Conservation (phyloP, 2,888 invertebrate genomes). For the Brachypalpus laphriformis region DNA sequence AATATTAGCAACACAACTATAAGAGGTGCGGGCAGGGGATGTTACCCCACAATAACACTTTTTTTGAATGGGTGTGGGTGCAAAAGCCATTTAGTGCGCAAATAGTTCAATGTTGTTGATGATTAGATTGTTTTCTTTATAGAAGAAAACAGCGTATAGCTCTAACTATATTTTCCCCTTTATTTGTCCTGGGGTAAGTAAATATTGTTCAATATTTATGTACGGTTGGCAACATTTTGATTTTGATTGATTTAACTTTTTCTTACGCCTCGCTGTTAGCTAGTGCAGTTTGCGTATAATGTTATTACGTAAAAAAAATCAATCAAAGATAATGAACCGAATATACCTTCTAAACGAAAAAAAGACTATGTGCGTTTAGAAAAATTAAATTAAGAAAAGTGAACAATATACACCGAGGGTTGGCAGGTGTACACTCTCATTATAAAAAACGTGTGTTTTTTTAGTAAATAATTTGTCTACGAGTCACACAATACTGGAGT, state of each 20-base stretch:
- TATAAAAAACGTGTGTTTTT: too few species aligned
- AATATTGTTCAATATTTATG: neutral
- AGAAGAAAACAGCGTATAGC: neutral
- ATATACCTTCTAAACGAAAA: too few species aligned
- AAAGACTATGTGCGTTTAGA: too few species aligned
- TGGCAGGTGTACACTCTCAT: too few species aligned
- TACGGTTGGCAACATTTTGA: neutral
- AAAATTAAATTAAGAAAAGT: too few species aligned
- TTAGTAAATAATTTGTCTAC: too few species aligned
- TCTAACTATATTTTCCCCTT: neutral
- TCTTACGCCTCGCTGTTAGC: too few species aligned
- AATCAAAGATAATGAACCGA: too few species aligned
- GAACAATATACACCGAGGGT: too few species aligned
- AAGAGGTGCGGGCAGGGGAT: neutral
- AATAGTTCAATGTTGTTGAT: slow-evolving; percentile 26
- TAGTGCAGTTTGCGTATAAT: too few species aligned
- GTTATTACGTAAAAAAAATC: too few species aligned
- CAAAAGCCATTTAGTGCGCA: slow-evolving; percentile 19
- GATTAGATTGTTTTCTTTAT: slow-evolving; percentile 10
- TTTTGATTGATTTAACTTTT: neutral
- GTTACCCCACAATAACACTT: neutral
- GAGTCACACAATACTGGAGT: too few species aligned
- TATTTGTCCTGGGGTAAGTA: neutral
- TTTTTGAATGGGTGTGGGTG: neutral
- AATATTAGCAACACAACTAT: slow-evolving; percentile 27